These are phyloP conservation scores for Pachliopta kotzebuea DNA, from an alignment of 2,888 invertebrate genomes.

Conservation along the genomic window DNA sequence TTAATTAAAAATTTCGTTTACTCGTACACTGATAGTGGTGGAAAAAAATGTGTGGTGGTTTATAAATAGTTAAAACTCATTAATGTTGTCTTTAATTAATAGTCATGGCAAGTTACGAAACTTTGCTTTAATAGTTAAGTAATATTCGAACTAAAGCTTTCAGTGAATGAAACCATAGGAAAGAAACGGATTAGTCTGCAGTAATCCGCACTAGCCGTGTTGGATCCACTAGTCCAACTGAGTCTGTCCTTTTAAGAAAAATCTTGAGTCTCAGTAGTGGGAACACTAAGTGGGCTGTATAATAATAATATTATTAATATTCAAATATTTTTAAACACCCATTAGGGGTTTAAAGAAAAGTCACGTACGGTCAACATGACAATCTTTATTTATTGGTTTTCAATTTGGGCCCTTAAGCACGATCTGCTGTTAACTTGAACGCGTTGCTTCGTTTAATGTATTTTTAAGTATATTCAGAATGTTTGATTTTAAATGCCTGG, in stretches of 20 bases:
- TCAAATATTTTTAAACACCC: constrained; percentile 27
- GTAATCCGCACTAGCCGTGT: too few relatives aligned
- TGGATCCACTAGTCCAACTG: not conserved
- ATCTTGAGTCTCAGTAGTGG: too few relatives aligned
- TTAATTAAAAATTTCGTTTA: too few relatives aligned
- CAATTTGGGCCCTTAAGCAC: constrained; percentile 57
- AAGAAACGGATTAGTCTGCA: too few relatives aligned
- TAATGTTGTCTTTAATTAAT: not conserved
- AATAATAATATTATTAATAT: constrained; percentile 3
- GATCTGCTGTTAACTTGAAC: constrained; percentile 45
- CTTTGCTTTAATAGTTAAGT: too few relatives aligned
- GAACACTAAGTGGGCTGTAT: constrained; percentile 2
- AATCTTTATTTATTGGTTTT: constrained; percentile 48
- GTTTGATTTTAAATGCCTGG: constrained; percentile 36
- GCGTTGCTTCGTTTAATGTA: constrained; percentile 52
- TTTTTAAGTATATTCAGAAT: constrained; percentile 58
- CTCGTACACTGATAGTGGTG: too few relatives aligned
- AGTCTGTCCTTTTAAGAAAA: not conserved
- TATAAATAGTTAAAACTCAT: not conserved
- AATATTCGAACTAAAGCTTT: constrained; percentile 3
- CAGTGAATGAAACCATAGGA: too few relatives aligned
- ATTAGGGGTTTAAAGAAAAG: constrained; percentile 38
- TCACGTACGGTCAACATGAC: constrained; percentile 57
- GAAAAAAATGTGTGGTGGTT: too few relatives aligned
- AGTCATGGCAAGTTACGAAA: not conserved